Conservation (phyloP, 2,113 vertebrate genomes). For the Micronycteris hirsuta region DNA sequence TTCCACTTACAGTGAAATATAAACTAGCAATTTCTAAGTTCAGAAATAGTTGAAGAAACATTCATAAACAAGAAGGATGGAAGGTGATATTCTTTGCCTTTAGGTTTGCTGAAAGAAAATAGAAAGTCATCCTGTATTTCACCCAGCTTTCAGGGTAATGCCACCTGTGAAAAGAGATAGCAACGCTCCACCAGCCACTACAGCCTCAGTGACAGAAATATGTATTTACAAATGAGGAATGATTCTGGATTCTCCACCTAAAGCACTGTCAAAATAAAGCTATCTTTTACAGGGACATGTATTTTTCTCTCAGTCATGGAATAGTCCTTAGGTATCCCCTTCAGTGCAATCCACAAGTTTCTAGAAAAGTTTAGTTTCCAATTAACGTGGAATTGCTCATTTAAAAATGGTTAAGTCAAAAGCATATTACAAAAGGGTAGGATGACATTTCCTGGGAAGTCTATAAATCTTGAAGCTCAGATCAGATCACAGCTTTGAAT, state of each 20-base stretch:
- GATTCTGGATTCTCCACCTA: not conserved
- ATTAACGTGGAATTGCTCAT: not conserved
- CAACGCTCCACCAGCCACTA: not conserved
- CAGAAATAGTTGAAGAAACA: not conserved
- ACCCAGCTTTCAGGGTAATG: not conserved
- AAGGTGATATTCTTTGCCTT: not conserved
- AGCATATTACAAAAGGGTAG: not conserved
- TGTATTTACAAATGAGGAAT: not conserved
- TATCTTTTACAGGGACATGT: not conserved
- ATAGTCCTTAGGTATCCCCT: not conserved
- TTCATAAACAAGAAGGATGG: not conserved
- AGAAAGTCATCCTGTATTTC: not conserved
- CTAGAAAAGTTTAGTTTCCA: not conserved
- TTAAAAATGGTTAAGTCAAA: not conserved
- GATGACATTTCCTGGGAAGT: not conserved
- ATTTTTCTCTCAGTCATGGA: not conserved
- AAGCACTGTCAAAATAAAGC: not conserved
- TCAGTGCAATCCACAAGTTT: not conserved
- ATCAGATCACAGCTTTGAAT: not conserved
- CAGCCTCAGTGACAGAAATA: not conserved
- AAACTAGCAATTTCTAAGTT: not conserved
- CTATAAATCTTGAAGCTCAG: not conserved
- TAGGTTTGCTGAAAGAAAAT: constrained; percentile 9
- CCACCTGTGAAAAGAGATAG: constrained; percentile 33
- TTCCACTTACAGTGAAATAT: not conserved